phyloP scores from a whole-genome alignment of 2,797 vertebrate species.

The Geotria australis region DNA sequence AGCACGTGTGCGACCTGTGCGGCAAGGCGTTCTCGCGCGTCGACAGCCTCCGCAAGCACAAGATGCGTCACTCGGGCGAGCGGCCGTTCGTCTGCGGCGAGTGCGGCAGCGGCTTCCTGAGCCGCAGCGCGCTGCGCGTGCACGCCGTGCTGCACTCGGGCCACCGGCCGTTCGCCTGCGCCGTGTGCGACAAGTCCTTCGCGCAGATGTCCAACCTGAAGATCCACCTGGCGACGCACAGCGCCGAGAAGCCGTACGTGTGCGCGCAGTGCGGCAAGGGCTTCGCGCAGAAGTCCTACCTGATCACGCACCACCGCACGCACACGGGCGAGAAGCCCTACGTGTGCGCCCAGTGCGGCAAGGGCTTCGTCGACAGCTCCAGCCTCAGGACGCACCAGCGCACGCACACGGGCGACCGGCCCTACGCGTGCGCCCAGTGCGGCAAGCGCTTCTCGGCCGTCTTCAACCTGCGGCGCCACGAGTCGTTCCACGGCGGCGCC shows the following conservation, averaged over 20 bases:
- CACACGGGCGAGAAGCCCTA: not conserved
- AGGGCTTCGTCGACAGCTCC: not conserved
- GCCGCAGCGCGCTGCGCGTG: not conserved
- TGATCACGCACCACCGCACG: not conserved
- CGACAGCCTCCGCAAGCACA: not conserved
- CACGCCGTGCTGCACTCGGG: not conserved
- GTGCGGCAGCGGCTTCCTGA: not conserved
- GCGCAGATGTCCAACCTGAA: not conserved
- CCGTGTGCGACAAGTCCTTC: not conserved
- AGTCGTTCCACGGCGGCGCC: too few relatives aligned
- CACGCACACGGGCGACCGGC: not conserved
- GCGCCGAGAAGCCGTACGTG: not conserved
- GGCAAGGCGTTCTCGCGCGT: not conserved
- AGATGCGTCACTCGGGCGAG: not conserved
- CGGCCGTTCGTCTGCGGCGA: not conserved
- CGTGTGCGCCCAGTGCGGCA: not conserved
- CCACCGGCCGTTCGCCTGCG: not conserved
- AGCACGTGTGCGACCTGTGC: not conserved
- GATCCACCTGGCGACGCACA: not conserved
- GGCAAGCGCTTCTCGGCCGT: not conserved
- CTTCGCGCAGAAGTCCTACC: not conserved
- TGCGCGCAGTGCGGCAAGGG: not conserved
- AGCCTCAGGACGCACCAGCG: not conserved
- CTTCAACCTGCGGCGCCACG: too few relatives aligned
- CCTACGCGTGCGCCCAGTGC: not conserved